phyloP scores from a whole-genome alignment of 2,888 invertebrate species.

The Drosophila prostipennis region DNA sequence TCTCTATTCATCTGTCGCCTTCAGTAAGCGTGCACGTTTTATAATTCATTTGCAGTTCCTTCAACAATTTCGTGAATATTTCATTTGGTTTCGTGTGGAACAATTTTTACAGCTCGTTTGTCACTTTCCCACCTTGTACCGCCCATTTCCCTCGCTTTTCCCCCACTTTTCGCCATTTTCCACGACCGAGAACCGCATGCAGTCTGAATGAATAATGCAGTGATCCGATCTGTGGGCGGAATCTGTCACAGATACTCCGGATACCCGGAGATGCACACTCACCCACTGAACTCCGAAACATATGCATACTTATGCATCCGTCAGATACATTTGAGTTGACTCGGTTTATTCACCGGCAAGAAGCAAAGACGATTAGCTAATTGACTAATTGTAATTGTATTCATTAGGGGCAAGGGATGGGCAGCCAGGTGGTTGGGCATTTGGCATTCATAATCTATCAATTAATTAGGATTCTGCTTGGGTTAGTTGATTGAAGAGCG shows the following conservation, averaged over 20 bases:
- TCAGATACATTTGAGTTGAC: constrained; percentile 33
- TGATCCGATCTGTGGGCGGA: constrained; percentile 50
- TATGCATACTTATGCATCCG: constrained; percentile 27
- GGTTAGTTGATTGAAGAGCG: too few relatives aligned
- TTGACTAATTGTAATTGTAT: constrained; percentile 39
- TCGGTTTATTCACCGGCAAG: constrained; percentile 20
- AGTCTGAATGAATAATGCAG: constrained; percentile 47
- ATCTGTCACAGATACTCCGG: constrained; percentile 33
- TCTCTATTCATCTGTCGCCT: constrained; percentile 29
- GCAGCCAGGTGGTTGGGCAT: constrained; percentile 4
- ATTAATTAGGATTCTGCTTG: constrained; percentile 22
- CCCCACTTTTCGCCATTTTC: background rate
- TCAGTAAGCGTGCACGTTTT: constrained; percentile 45
- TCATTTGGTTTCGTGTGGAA: constrained; percentile 51
- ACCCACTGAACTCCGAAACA: background rate
- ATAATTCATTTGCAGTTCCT: constrained; percentile 70
- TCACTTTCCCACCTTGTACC: constrained; percentile 43
- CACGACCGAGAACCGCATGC: constrained; percentile 13
- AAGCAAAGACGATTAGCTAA: constrained; percentile 34
- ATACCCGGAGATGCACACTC: constrained; percentile 1
- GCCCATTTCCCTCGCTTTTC: constrained; percentile 1
- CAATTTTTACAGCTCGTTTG: constrained; percentile 48
- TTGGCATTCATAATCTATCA: constrained; percentile 40
- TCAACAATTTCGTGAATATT: constrained; percentile 69
- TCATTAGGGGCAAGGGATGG: constrained; percentile 15